Evolutionary conservation across 1,140 invertebrate genomes (phyloP).

Genomic region (Zaprionus taronus): DNA sequence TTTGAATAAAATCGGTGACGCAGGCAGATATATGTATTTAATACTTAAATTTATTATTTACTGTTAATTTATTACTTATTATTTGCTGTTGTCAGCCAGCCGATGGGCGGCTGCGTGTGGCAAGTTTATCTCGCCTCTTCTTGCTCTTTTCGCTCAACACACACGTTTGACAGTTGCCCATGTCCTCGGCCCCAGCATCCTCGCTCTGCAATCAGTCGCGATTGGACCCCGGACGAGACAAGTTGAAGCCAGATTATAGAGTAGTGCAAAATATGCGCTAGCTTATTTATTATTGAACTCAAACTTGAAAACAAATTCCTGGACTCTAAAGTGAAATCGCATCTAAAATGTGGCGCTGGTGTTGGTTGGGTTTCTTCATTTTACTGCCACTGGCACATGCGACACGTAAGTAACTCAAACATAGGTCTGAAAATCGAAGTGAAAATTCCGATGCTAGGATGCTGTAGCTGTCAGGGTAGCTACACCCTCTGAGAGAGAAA

Average conservation of each 20-base stretch:
- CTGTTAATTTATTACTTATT: too few species aligned
- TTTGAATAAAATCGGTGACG: too few species aligned
- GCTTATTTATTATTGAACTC: constrained; percentile 2
- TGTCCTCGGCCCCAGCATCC: neutral
- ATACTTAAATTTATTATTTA: too few species aligned
- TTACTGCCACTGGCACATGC: constrained; percentile 65
- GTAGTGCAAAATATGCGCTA: constrained; percentile 38
- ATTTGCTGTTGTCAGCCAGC: too few species aligned
- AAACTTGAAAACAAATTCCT: neutral
- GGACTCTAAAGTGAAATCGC: constrained; percentile 9
- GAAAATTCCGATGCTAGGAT: constrained; percentile 71
- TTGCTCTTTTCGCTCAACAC: neutral
- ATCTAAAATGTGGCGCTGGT: constrained; percentile 60
- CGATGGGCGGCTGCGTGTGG: neutral
- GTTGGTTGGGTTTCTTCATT: constrained; percentile 60
- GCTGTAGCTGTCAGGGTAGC: constrained; percentile 63
- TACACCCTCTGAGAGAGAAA: constrained; percentile 37
- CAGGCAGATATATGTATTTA: too few species aligned
- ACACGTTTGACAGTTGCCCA: constrained; percentile 19
- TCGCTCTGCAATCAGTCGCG: constrained; percentile 47
- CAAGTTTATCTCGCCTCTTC: neutral
- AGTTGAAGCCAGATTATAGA: constrained; percentile 31
- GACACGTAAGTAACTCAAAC: constrained; percentile 60
- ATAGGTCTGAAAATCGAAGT: constrained; percentile 13
- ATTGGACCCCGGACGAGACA: constrained; percentile 34